Evolutionary conservation across 2,888 invertebrate species (phyloP).

Genomic region (Pomacea canaliculata): DNA sequence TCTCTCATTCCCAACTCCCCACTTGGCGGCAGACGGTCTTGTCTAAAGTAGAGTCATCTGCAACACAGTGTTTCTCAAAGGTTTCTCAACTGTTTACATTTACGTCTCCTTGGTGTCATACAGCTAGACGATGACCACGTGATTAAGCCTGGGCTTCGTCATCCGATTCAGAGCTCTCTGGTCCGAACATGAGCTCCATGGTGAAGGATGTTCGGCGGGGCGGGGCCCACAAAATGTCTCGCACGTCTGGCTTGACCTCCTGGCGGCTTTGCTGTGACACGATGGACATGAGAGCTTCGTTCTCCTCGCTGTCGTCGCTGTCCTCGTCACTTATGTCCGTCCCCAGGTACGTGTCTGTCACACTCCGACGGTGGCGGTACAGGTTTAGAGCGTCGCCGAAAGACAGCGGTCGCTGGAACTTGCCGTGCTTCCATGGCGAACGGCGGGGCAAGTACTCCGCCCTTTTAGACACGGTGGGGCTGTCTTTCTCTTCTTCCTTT

Average conservation of each 20-base stretch:
- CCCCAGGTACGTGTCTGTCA: constrained; percentile 35
- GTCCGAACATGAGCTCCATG: constrained; percentile 11
- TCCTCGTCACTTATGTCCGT: constrained; percentile 24
- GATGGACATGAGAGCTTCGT: constrained; percentile 26
- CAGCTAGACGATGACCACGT: neutral
- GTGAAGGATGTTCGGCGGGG: constrained; percentile 15
- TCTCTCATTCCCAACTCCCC: too few relatives aligned
- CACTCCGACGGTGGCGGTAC: constrained; percentile 30
- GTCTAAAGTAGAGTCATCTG: too few relatives aligned
- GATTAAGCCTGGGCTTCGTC: neutral
- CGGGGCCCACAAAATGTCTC: constrained; percentile 7
- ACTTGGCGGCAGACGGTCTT: too few relatives aligned
- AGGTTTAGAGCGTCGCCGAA: constrained; percentile 29
- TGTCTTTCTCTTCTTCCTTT: neutral
- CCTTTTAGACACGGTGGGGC: neutral
- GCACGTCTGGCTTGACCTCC: constrained; percentile 10
- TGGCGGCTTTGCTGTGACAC: constrained; percentile 14
- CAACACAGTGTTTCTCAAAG: too few relatives aligned
- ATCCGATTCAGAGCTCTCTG: constrained; percentile 4
- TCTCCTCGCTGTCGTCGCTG: constrained; percentile 18
- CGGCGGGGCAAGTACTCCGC: constrained; percentile 1
- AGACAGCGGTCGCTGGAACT: constrained; percentile 4
- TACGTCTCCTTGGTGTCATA: too few relatives aligned
- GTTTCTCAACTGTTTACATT: too few relatives aligned
- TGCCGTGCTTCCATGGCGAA: neutral